Percentiles rank a stretch among this genome's conserved stretches.
These are phyloP conservation scores for Leucophenga maculata DNA, from an alignment of 2,888 invertebrate genomes.

Conservation along the genomic window DNA sequence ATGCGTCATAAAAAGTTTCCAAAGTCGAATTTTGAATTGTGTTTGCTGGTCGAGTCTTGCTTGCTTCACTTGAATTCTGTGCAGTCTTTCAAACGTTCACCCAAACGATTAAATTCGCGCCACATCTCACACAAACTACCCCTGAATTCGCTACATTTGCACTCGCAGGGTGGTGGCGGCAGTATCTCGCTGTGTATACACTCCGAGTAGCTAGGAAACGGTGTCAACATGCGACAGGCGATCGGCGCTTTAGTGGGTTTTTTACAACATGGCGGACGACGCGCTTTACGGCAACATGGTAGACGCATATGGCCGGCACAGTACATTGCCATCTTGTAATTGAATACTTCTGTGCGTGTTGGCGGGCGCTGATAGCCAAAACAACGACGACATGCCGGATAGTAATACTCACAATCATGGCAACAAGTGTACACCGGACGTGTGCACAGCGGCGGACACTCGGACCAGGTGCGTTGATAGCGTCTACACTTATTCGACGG, in stretches of 20 bases:
- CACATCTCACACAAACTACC: constrained; percentile 1
- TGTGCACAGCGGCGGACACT: constrained; percentile 44
- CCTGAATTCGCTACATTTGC: background rate
- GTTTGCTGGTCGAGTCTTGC: background rate
- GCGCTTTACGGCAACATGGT: background rate
- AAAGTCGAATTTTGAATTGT: background rate
- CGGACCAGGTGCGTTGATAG: constrained; percentile 59
- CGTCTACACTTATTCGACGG: constrained; percentile 40
- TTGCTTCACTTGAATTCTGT: background rate
- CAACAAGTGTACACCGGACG: constrained; percentile 49
- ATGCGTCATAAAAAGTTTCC: background rate
- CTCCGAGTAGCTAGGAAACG: constrained; percentile 6
- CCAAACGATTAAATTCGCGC: background rate
- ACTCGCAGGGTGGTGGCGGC: background rate
- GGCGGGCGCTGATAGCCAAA: background rate
- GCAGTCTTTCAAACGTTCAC: no score
- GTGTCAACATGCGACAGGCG: background rate
- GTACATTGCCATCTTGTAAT: background rate
- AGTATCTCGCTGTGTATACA: no score
- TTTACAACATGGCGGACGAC: constrained; percentile 28
- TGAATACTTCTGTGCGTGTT: background rate
- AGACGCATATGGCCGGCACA: background rate
- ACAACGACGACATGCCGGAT: constrained; percentile 42
- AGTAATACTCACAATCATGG: constrained; percentile 31
- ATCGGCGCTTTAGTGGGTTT: background rate